Evolutionary conservation across 2,888 invertebrate species (phyloP).

Genomic region (Dryobota labecula): DNA sequence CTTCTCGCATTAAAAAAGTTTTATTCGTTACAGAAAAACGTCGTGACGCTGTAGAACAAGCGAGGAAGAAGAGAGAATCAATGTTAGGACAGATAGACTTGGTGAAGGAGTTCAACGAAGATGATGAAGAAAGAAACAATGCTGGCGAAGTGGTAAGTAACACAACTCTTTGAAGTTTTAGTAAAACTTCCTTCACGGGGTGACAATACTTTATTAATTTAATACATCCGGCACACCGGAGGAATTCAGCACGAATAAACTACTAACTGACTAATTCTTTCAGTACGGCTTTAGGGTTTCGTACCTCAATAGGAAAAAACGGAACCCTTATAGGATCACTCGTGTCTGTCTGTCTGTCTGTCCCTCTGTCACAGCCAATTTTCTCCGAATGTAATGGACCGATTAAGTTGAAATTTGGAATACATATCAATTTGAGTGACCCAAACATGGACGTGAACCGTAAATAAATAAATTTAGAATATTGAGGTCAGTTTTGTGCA

Average conservation of each 20-base stretch:
- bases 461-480: too few relatives aligned
- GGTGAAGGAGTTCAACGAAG: slow-evolving; percentile 86
- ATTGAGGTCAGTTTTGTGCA: too few relatives aligned
- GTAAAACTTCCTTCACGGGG: background rate
- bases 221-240: background rate
- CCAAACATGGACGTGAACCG: too few relatives aligned
- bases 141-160: slow-evolving; percentile 91
- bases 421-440: too few relatives aligned
- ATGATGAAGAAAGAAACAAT: slow-evolving; percentile 91
- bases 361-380: too few relatives aligned
- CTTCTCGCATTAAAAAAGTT: background rate
- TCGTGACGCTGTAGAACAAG: slow-evolving; percentile 76
- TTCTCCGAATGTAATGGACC: too few relatives aligned
- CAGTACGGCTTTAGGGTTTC: too few relatives aligned
- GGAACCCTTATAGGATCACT: too few relatives aligned
- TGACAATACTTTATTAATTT: background rate
- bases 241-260: background rate
- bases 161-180: too few relatives aligned
- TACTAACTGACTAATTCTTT: background rate
- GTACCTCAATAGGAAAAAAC: too few relatives aligned
- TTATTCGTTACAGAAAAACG: slow-evolving; percentile 76
- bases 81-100: slow-evolving; percentile 87
- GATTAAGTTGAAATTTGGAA: too few relatives aligned
- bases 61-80: slow-evolving; percentile 86
- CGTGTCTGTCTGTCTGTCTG: too few relatives aligned